Conservation (phyloP, 2,888 invertebrate species). For the Eutolmus rufibarbis region DNA sequence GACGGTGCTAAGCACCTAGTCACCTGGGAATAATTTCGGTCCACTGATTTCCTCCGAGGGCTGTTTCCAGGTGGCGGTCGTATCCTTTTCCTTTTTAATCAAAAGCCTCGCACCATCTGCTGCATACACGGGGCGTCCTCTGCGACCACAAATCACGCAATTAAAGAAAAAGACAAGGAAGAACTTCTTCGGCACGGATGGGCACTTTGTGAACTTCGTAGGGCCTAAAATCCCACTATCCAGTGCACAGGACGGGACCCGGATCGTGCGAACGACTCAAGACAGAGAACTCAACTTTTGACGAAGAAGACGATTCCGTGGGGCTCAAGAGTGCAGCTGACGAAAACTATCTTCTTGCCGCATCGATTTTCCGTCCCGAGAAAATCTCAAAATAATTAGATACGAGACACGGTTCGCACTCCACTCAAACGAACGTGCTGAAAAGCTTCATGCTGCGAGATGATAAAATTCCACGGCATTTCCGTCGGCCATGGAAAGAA, state of each 20-base stretch:
- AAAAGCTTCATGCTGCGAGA: background rate
- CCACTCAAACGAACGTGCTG: background rate
- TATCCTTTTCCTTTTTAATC: background rate
- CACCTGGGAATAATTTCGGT: background rate
- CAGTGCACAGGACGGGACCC: background rate
- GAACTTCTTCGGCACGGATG: background rate
- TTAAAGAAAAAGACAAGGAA: background rate
- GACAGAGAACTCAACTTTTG: background rate
- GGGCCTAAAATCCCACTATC: background rate
- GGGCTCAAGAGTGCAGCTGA: background rate
- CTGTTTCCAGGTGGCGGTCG: background rate
- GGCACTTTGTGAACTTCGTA: background rate
- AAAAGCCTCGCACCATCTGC: background rate
- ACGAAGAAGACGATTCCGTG: background rate
- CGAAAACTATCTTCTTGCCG: background rate
- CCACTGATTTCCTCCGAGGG: background rate
- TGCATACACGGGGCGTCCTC: background rate
- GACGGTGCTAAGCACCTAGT: background rate
- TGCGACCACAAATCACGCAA: background rate
- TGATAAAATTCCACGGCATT: background rate
- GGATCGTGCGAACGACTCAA: background rate
- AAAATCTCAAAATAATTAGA: constrained; percentile 25
- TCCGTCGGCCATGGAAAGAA: background rate
- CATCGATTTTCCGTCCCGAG: constrained; percentile 29
- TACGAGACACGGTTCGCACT: background rate